Evolutionary conservation across 2,888 invertebrate species (phyloP).

Genomic region (Caenorhabditis wallacei): DNA sequence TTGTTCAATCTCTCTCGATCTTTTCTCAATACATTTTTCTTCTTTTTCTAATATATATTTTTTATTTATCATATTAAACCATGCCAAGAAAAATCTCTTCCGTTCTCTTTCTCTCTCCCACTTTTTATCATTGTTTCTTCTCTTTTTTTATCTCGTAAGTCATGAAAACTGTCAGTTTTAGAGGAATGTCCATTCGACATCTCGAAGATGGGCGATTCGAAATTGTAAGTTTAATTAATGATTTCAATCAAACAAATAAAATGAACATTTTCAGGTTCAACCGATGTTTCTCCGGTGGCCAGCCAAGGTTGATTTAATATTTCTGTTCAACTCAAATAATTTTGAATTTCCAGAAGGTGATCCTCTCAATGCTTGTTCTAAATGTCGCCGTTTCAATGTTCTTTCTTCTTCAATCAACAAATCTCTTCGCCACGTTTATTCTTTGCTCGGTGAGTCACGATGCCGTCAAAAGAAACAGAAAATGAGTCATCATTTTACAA

Average conservation of each 20-base stretch:
- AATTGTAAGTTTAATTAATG: conserved; percentile 27
- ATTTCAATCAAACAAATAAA: neutral
- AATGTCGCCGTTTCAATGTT: neutral
- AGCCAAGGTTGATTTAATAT: conserved; percentile 8
- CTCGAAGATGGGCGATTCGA: conserved; percentile 23
- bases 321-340: neutral
- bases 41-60: no score
- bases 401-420: conserved; percentile 10
- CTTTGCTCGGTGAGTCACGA: conserved; percentile 43
- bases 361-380: neutral
- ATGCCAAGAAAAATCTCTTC: neutral
- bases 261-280: conserved; percentile 18
- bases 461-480: no score
- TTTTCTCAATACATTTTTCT: no score
- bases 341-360: conserved; percentile 17
- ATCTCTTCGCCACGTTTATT: conserved; percentile 3
- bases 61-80: no score
- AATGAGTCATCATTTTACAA: no score
- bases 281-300: conserved; percentile 30
- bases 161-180: conserved; percentile 28
- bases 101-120: neutral
- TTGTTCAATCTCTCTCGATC: no score
- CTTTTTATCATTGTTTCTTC: conserved; percentile 2
- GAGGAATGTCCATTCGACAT: conserved; percentile 44
- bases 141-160: neutral